phyloP scores from a whole-genome alignment of 2,113 vertebrate genomes.

The Peromyscus leucopus region DNA sequence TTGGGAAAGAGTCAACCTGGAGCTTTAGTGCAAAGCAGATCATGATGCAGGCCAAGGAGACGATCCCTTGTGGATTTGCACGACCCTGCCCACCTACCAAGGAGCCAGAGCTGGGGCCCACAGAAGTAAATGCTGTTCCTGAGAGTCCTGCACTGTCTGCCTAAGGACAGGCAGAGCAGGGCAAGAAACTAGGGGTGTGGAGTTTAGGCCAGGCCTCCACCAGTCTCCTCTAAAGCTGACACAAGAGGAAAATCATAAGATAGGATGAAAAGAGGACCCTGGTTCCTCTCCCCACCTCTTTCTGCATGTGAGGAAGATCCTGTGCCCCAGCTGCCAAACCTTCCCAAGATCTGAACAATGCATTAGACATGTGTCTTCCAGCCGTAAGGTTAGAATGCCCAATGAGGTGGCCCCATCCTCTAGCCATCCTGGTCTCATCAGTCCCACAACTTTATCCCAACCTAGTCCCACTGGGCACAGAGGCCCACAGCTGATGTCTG shows the following conservation, averaged over 20 bases:
- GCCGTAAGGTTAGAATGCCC: background rate
- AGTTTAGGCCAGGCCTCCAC: background rate
- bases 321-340: background rate
- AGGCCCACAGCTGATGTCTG: background rate
- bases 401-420: background rate
- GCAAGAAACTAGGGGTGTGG: background rate
- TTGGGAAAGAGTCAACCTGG: background rate
- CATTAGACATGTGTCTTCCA: background rate
- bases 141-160: background rate
- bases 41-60: background rate
- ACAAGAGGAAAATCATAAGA: background rate
- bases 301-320: no score
- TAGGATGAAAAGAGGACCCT: no score
- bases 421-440: background rate
- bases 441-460: background rate
- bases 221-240: background rate
- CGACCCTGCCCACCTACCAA: background rate
- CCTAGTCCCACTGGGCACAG: background rate
- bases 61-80: background rate
- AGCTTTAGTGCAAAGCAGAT: background rate
- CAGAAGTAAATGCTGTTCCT: background rate
- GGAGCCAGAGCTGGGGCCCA: background rate
- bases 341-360: background rate
- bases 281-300: background rate
- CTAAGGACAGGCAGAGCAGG: background rate